A percentile compares a stretch with the other conserved stretches of the same genome.
phyloP scores from a whole-genome alignment of 2,113 vertebrate species.

The Ptyas mucosa region DNA sequence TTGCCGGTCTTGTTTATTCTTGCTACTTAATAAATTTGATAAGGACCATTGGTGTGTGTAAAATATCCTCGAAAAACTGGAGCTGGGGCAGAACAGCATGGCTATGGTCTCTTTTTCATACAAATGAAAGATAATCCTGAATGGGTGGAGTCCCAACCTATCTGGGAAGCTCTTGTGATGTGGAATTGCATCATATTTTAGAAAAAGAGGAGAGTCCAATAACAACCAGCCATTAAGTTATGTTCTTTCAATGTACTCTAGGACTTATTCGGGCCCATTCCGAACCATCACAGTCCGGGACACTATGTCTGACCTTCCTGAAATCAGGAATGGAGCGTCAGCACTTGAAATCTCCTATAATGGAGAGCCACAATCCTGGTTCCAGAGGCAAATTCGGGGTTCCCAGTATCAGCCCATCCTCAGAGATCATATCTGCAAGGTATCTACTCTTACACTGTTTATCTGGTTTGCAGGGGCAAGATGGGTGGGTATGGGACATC shows the following conservation, averaged over 20 bases:
- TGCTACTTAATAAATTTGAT: no score
- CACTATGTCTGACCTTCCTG: conserved; percentile 94
- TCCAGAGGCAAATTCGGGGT: conserved; percentile 93
- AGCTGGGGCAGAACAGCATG: no score
- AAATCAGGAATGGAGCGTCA: conserved; percentile 88
- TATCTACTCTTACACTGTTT: rapidly evolving
- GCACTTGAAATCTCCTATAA: conserved; percentile 92
- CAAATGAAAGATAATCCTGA: background rate
- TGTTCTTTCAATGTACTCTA: conserved; percentile 38
- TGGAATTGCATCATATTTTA: background rate
- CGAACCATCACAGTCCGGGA: conserved; percentile 95
- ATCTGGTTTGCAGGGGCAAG: background rate
- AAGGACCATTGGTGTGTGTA: no score
- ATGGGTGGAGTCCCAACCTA: background rate
- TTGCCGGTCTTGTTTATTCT: no score
- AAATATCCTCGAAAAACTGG: no score
- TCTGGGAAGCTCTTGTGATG: background rate
- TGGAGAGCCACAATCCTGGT: conserved; percentile 96
- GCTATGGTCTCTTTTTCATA: background rate
- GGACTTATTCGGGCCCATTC: conserved; percentile 86
- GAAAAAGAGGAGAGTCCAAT: background rate
- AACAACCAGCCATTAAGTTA: background rate
- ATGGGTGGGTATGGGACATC: background rate
- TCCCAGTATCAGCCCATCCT: conserved; percentile 97
- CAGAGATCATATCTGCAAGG: conserved; percentile 96